Base-by-base conservation (phyloP, 2,113 vertebrate species). In the Percopsis transmontana region DNA sequence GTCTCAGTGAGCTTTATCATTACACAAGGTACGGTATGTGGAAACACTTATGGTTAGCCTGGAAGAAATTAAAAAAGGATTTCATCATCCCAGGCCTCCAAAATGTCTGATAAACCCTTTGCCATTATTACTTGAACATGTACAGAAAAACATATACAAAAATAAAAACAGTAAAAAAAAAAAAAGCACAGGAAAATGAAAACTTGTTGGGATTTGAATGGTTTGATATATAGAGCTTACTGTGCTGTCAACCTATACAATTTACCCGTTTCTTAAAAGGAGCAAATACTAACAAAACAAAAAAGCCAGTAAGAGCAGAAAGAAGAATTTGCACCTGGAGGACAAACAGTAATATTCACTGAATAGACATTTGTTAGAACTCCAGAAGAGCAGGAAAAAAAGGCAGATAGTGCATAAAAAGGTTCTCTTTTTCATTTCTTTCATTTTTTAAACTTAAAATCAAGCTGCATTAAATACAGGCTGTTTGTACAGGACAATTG, bases 401-500 rank as follows among this genome's bases (percentile, higher is more conserved):
- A 95, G 92, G 93, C 93, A 94, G 93, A 95, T 90, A 91, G 93
- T 93, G 94, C 92, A 96, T 95, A 96, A 94, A 54, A 93, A 94
- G 90, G 75, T 87, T 84, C 67, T 88, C 73, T 85, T 90, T 88
- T 85, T 85, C 86, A 80, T 84, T 83, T 91, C 79, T 93, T 93
- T 92, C 91, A 90, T 93, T 92, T 92, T 95, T 91, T 95, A 92
- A 94, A 96, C 88, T 90, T 90, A 96, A 90, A 94, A 93, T 94
- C 93, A 95, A 95, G 88, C 90, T 92, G 90, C 93, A 96, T 98
- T 97, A 96, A 95, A 98, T 96, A 98, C 94, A 95, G 95, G 94
- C 89, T 81, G 84, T 90, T 90, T 96, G 92, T 96, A 97, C 95
- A 96, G 92, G 92, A 98, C 95, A 98, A 96, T 95, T 97, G 96